These are phyloP conservation scores for Enteromius treurensis DNA, from an alignment of 2,797 vertebrate species.

Conservation along the genomic window DNA sequence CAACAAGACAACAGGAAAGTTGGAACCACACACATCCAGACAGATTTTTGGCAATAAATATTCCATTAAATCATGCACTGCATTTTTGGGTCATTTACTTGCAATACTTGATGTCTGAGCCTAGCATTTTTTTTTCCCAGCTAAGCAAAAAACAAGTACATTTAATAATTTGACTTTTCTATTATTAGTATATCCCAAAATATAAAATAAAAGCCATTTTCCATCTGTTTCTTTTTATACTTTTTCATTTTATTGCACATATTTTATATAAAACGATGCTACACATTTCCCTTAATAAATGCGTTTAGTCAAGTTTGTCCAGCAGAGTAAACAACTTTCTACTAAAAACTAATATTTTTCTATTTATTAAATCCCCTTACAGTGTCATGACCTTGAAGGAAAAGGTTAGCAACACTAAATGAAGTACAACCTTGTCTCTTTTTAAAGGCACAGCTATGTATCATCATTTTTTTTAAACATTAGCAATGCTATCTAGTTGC, in stretches of 20 bases:
- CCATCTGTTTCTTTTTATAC: neutral
- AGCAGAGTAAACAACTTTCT: neutral
- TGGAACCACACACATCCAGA: slow-evolving; percentile 11
- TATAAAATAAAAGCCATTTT: neutral
- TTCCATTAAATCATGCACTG: neutral
- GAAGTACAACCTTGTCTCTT: neutral
- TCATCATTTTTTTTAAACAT: neutral
- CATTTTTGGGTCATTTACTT: neutral
- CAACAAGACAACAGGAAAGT: slow-evolving; percentile 6
- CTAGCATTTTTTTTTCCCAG: neutral
- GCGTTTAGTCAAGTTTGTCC: neutral
- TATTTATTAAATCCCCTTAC: neutral
- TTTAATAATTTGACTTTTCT: neutral
- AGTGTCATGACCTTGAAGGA: neutral
- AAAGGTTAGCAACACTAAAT: neutral
- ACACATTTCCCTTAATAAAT: too few species aligned
- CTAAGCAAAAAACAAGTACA: neutral
- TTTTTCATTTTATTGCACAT: neutral
- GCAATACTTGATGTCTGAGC: neutral
- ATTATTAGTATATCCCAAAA: neutral
- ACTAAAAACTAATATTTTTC: neutral
- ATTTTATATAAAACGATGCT: neutral
- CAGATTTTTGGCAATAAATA: slow-evolving; percentile 38
- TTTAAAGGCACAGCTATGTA: neutral
- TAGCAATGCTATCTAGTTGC: neutral